Evolutionary conservation across 2,113 vertebrate species (phyloP).

Genomic region (Pantherophis guttatus): DNA sequence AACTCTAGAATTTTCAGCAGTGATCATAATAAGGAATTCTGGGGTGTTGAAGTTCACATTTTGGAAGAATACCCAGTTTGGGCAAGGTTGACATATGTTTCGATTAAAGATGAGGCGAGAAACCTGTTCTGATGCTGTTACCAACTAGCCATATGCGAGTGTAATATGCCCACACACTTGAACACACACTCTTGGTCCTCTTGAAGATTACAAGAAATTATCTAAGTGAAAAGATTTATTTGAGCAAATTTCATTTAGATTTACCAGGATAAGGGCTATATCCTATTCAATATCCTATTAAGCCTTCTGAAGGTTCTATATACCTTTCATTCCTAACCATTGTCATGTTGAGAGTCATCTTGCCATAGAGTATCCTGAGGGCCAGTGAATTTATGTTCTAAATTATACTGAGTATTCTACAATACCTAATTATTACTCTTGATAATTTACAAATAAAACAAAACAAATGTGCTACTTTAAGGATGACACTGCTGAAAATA

Average conservation of each 20-base stretch:
- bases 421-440: background rate
- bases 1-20: background rate
- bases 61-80: background rate
- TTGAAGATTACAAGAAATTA: background rate
- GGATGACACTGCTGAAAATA: background rate
- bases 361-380: background rate
- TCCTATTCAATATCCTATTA: background rate
- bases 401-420: background rate
- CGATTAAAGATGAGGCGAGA: background rate
- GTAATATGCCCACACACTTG: background rate
- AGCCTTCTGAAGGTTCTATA: background rate
- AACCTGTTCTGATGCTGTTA: background rate
- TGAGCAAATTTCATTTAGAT: background rate
- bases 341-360: background rate
- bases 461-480: background rate
- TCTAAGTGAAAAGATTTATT: background rate
- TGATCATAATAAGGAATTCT: background rate
- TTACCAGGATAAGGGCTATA: background rate
- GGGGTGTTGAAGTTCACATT: background rate
- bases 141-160: background rate
- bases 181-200: background rate
- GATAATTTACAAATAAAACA: background rate
- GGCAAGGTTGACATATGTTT: background rate
- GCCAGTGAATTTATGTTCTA: background rate
- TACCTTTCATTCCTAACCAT: background rate